These are phyloP conservation scores for Bedellia somnulentella DNA, from an alignment of 2,888 invertebrate species.

Conservation along the genomic window DNA sequence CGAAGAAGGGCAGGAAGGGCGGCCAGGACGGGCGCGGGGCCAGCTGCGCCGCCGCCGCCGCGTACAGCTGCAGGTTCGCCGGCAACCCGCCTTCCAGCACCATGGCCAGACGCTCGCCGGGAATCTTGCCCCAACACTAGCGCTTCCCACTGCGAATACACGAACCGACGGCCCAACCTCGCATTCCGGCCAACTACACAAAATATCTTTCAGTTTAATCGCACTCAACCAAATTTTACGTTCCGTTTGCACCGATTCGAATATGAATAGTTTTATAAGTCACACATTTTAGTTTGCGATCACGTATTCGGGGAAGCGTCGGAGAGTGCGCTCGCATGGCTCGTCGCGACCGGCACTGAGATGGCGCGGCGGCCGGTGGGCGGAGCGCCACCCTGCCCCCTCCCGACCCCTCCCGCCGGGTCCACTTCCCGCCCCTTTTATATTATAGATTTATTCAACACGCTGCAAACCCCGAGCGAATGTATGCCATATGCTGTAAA, in stretches of 20 bases:
- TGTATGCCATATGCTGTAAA: slow-evolving; percentile 46
- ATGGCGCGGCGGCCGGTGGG: slow-evolving; percentile 44
- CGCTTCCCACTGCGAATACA: no score
- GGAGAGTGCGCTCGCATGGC: slow-evolving; percentile 21
- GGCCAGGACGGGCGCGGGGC: slow-evolving; percentile 62
- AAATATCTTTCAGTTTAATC: no score
- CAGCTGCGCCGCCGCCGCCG: slow-evolving; percentile 67
- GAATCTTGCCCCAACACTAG: no score
- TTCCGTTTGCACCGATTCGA: no score
- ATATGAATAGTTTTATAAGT: no score
- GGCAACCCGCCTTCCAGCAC: slow-evolving; percentile 70
- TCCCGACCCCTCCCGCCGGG: slow-evolving; percentile 34
- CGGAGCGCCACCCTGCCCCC: slow-evolving; percentile 30
- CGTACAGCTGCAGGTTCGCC: slow-evolving; percentile 70
- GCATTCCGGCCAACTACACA: no score
- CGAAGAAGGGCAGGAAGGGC: slow-evolving; percentile 63
- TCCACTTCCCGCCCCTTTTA: slow-evolving; percentile 56
- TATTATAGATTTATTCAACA: slow-evolving; percentile 60
- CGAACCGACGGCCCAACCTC: no score
- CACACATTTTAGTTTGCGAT: no score
- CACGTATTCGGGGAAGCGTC: not conserved
- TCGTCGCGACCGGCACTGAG: slow-evolving; percentile 35
- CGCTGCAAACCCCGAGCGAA: slow-evolving; percentile 38
- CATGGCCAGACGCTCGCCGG: slow-evolving; percentile 57
- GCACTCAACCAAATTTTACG: no score